phyloP scores from a whole-genome alignment of 2,888 invertebrate species.

The Galerucella nymphaeae region DNA sequence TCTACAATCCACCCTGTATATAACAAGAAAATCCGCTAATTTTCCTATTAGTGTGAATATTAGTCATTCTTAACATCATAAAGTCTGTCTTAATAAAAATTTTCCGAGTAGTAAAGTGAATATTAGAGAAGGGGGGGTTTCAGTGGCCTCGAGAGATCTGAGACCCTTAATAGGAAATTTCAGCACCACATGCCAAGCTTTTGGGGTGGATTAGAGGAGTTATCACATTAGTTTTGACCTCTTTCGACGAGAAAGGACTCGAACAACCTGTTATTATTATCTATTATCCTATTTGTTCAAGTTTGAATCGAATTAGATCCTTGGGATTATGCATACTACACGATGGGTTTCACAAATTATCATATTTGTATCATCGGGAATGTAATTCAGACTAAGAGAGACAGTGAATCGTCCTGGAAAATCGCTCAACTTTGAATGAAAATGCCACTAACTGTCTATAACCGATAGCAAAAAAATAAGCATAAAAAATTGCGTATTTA shows the following conservation, averaged over 20 bases:
- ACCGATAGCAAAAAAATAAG: too few species aligned
- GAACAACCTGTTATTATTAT: conserved; percentile 58
- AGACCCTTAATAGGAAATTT: conserved; percentile 54
- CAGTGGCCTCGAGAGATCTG: conserved; percentile 41
- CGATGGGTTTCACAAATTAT: too few species aligned
- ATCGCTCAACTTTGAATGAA: too few species aligned
- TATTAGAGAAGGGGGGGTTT: conserved; percentile 28
- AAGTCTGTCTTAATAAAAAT: conserved; percentile 15
- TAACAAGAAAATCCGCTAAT: conserved; percentile 6
- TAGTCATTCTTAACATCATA: conserved; percentile 15
- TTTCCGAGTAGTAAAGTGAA: conserved; percentile 10
- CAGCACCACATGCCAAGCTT: conserved; percentile 54
- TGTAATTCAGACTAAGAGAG: too few species aligned
- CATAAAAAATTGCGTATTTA: too few species aligned
- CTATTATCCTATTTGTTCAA: conserved; percentile 50
- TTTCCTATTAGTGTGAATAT: conserved; percentile 11
- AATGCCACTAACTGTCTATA: too few species aligned
- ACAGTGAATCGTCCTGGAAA: too few species aligned
- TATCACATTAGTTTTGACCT: conserved; percentile 55
- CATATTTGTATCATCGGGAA: too few species aligned
- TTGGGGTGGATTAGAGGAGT: conserved; percentile 53
- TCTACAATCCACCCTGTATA: neutral
- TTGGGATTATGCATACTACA: neutral
- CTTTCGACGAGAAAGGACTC: conserved; percentile 48
- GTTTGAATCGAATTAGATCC: conserved; percentile 40